phyloP scores from a whole-genome alignment of 2,797 vertebrate species.

The Tangara arthus region DNA sequence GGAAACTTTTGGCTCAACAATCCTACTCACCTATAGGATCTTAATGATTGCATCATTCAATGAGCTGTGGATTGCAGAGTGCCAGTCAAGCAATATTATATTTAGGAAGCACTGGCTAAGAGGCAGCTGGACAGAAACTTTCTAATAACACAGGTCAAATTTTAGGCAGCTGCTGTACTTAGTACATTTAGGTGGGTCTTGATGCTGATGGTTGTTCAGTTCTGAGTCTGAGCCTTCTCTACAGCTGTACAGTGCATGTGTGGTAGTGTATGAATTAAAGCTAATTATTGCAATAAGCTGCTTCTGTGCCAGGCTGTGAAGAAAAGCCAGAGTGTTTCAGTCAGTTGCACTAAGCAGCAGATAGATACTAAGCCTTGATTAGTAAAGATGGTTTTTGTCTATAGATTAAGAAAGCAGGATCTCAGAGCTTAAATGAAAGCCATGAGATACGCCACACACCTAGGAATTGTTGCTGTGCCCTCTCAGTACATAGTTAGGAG shows the following conservation, averaged over 20 bases:
- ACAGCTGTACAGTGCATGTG: background rate
- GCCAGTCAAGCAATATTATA: background rate
- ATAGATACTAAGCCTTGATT: background rate
- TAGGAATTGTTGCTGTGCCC: constrained; percentile 1
- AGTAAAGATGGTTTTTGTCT: background rate
- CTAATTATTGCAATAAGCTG: constrained; percentile 19
- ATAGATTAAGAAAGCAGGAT: background rate
- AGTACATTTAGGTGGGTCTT: background rate
- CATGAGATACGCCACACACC: background rate
- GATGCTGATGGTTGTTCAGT: background rate
- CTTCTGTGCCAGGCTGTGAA: constrained; percentile 21
- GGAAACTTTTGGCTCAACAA: background rate
- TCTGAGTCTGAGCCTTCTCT: background rate
- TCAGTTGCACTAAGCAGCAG: background rate
- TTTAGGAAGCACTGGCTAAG: background rate
- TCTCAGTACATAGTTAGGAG: background rate
- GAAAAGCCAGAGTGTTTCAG: background rate
- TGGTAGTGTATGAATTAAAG: background rate
- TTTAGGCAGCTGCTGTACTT: background rate
- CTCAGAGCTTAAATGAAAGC: background rate
- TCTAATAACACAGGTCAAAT: background rate
- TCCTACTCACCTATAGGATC: background rate
- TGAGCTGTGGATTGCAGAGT: background rate
- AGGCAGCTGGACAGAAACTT: background rate
- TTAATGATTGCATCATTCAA: background rate